These are phyloP conservation scores for Bostrychus sinensis DNA, from an alignment of 2,113 vertebrate genomes.

Conservation along the genomic window DNA sequence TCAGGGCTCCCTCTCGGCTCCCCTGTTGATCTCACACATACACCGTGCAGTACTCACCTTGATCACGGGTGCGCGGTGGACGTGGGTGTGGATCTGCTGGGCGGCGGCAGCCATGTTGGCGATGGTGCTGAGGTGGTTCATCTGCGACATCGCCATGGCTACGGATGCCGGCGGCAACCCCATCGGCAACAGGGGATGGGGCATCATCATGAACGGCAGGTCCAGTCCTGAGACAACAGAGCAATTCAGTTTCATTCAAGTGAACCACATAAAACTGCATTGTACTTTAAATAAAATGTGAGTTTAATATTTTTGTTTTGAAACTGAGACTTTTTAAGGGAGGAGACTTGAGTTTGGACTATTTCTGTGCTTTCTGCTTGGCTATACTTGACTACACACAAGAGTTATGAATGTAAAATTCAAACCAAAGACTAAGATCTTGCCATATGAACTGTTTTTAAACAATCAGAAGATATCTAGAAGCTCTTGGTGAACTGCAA, in stretches of 20 bases:
- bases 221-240: slow-evolving; percentile 85
- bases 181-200: slow-evolving; percentile 81
- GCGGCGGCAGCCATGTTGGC: slow-evolving; percentile 94
- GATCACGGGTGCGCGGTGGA: slow-evolving; percentile 73
- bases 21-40: not conserved
- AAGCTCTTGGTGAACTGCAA: too few relatives aligned
- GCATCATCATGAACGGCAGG: slow-evolving; percentile 97
- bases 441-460: too few relatives aligned
- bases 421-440: too few relatives aligned
- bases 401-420: too few relatives aligned
- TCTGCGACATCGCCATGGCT: slow-evolving; percentile 98
- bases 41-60: slow-evolving; percentile 59
- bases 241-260: not conserved
- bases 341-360: too few relatives aligned
- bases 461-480: too few relatives aligned
- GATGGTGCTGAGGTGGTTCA: slow-evolving; percentile 97
- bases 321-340: too few relatives aligned
- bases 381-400: too few relatives aligned
- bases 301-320: too few relatives aligned
- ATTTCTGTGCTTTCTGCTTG: too few relatives aligned
- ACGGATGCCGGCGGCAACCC: slow-evolving; percentile 92
- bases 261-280: not conserved
- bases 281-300: too few relatives aligned
- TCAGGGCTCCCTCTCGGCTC: slow-evolving; percentile 15
- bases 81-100: slow-evolving; percentile 79